Base-by-base conservation (phyloP, 2,888 invertebrate genomes). In the Nymphalis polychloros region DNA sequence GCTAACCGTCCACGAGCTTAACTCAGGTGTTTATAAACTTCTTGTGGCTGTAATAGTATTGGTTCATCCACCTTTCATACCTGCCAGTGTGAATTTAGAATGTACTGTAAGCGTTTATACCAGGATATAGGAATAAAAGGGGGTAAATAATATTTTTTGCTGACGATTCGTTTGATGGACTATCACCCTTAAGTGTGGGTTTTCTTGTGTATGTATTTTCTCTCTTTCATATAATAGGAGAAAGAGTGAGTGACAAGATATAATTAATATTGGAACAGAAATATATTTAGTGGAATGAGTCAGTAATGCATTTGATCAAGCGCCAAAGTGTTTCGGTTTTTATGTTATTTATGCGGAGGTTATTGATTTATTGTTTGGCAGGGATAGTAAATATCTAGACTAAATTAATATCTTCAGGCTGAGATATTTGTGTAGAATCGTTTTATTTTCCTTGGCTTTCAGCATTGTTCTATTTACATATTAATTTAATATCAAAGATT, bases 211-310 rank as follows among this genome's bases (percentile, higher is more conserved):
- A 6, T 20, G 46, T 60, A 19, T 27, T 19, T 23, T 27, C 46
- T 63, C 63, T 47, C 47, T n/a, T 27, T 64, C 57, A 5, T 5
- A 46, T 55, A n/a, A 35, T 23, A 31, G 16, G 8, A 23, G 4
- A 52, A 19, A 20, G 57, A 49, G 53, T 59, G 41, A n/a, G 62
- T n/a, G 61, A 57, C 35, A 63, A 66, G 48, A 66, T 63, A 20
- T 23, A 20, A 13, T 16, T 48, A 59, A 49, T 50, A 52, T 53
- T 50, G 53, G 35, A 61, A 63, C 59, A 8, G 27, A 41, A 23
- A 50, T 71, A 67, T 80, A 79, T 81, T 81, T 79, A 69, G 72
- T 76, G 68, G 64, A 66, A 69, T 81, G 80, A 81, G 72, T 84
- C 80, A 81, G 74, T 78, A 75, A 76, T 80, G 80, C 80, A 80